Percentiles rank a stretch among this genome's conserved stretches.
Conservation (phyloP, 2,113 vertebrate species). For the Polyodon spathula region DNA sequence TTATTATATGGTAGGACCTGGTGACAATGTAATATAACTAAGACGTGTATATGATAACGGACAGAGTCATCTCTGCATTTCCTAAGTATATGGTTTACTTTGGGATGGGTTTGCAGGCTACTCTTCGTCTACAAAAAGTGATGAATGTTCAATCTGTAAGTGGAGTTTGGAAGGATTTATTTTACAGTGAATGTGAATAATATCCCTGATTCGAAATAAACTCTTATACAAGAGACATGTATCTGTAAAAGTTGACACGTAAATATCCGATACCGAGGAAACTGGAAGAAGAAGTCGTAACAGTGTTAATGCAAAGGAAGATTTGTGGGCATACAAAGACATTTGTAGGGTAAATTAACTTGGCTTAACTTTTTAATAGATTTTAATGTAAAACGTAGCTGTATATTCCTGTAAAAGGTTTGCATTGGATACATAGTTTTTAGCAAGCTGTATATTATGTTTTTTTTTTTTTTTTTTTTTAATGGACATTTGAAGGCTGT, state of each 20-base stretch:
- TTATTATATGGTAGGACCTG: slow-evolving; percentile 98
- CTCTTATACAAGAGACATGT: slow-evolving; percentile 8
- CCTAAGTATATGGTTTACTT: slow-evolving; percentile 10
- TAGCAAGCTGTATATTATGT: slow-evolving; percentile 82
- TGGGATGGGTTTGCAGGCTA: slow-evolving; percentile 16
- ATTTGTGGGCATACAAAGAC: slow-evolving; percentile 28
- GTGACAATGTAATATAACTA: slow-evolving; percentile 59
- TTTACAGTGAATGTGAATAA: slow-evolving; percentile 50
- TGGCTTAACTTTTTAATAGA: slow-evolving; percentile 50
- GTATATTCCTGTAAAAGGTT: slow-evolving; percentile 85
- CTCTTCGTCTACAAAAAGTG: slow-evolving; percentile 20
- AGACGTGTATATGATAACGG: slow-evolving; percentile 9
- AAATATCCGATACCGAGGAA: slow-evolving; percentile 24
- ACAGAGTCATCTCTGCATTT: slow-evolving; percentile 11
- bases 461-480: too few relatives aligned
- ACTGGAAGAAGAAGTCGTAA: slow-evolving; percentile 10
- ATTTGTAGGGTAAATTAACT: slow-evolving; percentile 16
- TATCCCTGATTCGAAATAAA: background rate
- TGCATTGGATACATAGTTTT: slow-evolving; percentile 81
- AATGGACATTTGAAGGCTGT: slow-evolving; percentile 69
- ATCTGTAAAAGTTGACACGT: slow-evolving; percentile 18
- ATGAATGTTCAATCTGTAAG: slow-evolving; percentile 39
- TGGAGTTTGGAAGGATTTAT: slow-evolving; percentile 58
- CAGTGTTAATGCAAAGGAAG: slow-evolving; percentile 15
- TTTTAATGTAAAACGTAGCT: slow-evolving; percentile 90